Evolutionary conservation across 2,888 invertebrate species (phyloP).

Genomic region (Zele albiditarsus): DNA sequence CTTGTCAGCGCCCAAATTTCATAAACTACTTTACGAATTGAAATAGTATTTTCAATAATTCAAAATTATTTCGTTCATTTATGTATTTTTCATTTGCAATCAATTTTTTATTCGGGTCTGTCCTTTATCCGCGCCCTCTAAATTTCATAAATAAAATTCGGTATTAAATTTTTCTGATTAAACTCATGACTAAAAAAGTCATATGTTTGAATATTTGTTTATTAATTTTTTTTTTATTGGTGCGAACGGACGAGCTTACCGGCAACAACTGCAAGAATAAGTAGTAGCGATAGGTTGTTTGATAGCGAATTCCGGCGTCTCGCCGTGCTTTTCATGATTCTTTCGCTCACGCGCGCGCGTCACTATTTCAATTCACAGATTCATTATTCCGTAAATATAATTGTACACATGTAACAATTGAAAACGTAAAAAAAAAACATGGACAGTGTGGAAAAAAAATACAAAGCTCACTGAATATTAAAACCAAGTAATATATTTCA

Average conservation of each 20-base stretch:
- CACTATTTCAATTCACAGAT: constrained; percentile 49
- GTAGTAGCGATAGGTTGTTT: constrained; percentile 60
- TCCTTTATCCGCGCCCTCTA: no score
- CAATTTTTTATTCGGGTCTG: no score
- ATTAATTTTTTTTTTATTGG: neutral
- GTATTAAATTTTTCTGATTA: no score
- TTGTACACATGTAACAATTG: constrained; percentile 10
- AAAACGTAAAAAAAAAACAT: constrained; percentile 16
- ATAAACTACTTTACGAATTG: no score
- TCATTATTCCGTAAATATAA: constrained; percentile 43
- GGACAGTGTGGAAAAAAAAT: neutral
- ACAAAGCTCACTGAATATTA: neutral
- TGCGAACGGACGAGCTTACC: constrained; percentile 59
- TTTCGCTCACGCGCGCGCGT: constrained; percentile 34
- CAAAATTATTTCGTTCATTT: no score
- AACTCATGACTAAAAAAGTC: no score
- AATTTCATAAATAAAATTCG: neutral
- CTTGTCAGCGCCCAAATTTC: no score
- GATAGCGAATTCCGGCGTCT: constrained; percentile 56
- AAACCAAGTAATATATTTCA: neutral
- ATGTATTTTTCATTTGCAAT: no score
- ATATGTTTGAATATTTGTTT: no score
- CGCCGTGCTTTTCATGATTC: constrained; percentile 54
- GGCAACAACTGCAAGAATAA: constrained; percentile 62
- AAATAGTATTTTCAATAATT: no score